phyloP scores from a whole-genome alignment of 2,888 invertebrate species.

The Diplolepis rosae region DNA sequence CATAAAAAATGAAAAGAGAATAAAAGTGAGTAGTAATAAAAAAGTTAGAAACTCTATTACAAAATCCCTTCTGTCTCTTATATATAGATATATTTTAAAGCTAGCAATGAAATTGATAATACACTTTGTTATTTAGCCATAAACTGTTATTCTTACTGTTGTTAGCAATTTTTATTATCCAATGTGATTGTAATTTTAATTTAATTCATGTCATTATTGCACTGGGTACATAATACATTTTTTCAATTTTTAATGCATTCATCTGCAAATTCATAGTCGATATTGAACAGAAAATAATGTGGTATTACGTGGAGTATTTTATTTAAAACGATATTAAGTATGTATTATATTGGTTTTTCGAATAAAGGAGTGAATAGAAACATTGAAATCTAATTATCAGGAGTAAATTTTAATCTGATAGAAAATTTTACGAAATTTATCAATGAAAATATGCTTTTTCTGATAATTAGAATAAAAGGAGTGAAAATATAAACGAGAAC shows the following conservation, averaged over 20 bases:
- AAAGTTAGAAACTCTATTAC: not conserved
- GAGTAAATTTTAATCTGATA: not conserved
- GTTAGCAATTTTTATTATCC: too few species aligned
- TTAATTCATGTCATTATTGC: not conserved
- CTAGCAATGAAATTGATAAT: too few species aligned
- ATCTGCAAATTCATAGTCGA: not conserved
- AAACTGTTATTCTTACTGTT: too few species aligned
- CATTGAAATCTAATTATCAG: too few species aligned
- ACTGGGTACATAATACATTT: too few species aligned
- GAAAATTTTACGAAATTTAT: not conserved
- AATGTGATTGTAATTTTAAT: not conserved
- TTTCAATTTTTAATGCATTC: not conserved
- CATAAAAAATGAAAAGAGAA: not conserved
- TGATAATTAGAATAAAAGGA: not conserved
- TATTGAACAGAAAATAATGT: not conserved
- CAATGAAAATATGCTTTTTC: not conserved
- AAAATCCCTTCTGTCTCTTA: too few species aligned
- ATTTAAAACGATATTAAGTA: not conserved
- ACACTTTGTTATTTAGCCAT: too few species aligned
- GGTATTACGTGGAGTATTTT: too few species aligned
- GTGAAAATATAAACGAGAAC: not conserved
- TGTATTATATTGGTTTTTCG: not conserved
- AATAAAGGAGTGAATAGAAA: not conserved
- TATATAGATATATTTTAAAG: too few species aligned
- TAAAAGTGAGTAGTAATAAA: not conserved